These are phyloP conservation scores for Aleiodes sp. DNA, from an alignment of 1,140 invertebrate genomes.

Conservation along the genomic window DNA sequence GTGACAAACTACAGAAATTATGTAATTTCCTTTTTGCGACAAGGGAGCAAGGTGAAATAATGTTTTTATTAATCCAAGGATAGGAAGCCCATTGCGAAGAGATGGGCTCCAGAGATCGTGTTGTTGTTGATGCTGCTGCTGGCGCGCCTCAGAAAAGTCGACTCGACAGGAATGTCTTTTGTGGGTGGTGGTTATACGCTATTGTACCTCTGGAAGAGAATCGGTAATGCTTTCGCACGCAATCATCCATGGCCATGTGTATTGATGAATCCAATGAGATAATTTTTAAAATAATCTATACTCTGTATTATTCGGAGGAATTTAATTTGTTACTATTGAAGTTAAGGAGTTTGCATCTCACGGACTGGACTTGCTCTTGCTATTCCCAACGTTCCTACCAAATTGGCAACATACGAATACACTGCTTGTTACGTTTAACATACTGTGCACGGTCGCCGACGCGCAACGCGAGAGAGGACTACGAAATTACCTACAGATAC, in stretches of 20 bases:
- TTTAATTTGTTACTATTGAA: background rate
- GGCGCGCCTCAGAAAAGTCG: slow-evolving; percentile 48
- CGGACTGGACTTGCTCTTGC: background rate
- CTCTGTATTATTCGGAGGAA: background rate
- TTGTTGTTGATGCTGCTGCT: slow-evolving; percentile 3
- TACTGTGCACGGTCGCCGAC: slow-evolving; percentile 23
- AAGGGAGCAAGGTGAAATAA: too few species aligned
- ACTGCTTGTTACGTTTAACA: background rate
- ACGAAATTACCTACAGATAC: slow-evolving; percentile 17
- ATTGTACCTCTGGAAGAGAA: slow-evolving; percentile 36
- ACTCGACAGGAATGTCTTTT: slow-evolving; percentile 54
- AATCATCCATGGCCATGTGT: background rate
- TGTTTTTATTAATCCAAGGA: background rate
- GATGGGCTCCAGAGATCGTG: slow-evolving; percentile 6
- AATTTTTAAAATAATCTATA: background rate
- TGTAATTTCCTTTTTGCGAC: too few species aligned
- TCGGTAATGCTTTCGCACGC: slow-evolving; percentile 39
- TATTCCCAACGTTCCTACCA: slow-evolving; percentile 9
- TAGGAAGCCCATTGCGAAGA: background rate
- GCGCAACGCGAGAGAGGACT: slow-evolving; percentile 15
- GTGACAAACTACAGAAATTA: too few species aligned
- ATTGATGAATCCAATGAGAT: background rate
- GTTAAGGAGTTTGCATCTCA: background rate
- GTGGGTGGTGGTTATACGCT: slow-evolving; percentile 43
- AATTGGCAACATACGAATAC: slow-evolving; percentile 21